A percentile compares a stretch with the other conserved stretches of the same genome.
These are phyloP conservation scores for Lithophane semibrunnea DNA, from an alignment of 2,888 invertebrate species.

Conservation along the genomic window DNA sequence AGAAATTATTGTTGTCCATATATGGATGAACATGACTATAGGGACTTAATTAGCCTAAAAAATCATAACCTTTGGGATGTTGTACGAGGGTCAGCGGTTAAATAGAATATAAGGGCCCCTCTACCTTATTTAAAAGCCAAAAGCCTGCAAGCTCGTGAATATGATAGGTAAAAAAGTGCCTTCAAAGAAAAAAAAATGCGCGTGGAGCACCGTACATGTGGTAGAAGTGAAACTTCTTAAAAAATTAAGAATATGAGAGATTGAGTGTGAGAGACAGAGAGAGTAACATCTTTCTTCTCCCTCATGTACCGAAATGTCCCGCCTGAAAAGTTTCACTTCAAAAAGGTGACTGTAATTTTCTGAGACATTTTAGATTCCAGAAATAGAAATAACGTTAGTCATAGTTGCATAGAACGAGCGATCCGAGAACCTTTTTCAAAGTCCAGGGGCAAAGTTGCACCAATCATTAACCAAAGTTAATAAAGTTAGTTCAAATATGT, in stretches of 20 bases:
- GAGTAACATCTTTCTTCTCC: background rate
- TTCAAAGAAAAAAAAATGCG: background rate
- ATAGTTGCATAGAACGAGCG: background rate
- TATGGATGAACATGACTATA: background rate
- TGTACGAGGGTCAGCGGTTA: background rate
- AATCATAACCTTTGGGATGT: background rate
- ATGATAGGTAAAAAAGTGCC: too few species aligned
- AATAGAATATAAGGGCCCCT: background rate
- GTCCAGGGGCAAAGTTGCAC: background rate
- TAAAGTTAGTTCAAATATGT: slow-evolving; percentile 45
- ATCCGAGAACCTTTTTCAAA: background rate
- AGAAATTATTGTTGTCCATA: background rate
- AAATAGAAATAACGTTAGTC: background rate
- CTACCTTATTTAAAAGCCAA: background rate
- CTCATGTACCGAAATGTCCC: background rate
- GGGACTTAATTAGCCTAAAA: too few species aligned
- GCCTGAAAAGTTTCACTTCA: background rate
- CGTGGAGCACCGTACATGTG: too few species aligned
- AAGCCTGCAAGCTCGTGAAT: background rate
- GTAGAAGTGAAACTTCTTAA: too few species aligned
- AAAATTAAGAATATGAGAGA: background rate
- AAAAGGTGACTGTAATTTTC: background rate
- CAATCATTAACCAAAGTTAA: slow-evolving; percentile 26
- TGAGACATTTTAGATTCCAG: background rate
- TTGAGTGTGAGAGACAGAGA: background rate